Evolutionary conservation across 2,797 vertebrate genomes (phyloP).

Genomic region (Clarias laeviceps): DNA sequence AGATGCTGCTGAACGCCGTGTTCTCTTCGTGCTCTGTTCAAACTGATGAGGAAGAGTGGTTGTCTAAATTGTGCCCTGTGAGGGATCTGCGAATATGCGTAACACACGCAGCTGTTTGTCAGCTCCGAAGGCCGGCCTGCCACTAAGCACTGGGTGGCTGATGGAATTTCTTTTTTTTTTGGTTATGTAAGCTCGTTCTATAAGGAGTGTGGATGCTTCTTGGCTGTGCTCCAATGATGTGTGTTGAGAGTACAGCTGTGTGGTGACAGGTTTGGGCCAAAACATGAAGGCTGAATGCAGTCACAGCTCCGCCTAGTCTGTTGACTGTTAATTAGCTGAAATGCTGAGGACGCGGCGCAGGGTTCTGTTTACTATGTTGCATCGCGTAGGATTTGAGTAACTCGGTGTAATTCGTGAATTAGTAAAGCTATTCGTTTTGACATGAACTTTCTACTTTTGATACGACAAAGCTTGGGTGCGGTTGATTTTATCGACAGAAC

Average conservation of each 20-base stretch:
- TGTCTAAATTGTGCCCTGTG: conserved; percentile 45
- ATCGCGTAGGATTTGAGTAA: background rate
- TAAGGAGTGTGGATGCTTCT: conserved; percentile 9
- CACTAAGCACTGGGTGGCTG: conserved; percentile 15
- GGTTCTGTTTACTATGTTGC: background rate
- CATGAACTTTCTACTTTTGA: background rate
- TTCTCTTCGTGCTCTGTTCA: background rate
- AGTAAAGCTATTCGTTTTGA: background rate
- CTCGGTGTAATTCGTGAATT: background rate
- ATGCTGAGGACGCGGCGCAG: background rate
- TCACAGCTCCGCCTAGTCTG: conserved; percentile 3
- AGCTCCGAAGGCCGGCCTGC: background rate
- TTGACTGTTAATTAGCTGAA: conserved; percentile 21
- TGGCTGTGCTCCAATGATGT: conserved; percentile 16
- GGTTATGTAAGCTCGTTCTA: conserved; percentile 1
- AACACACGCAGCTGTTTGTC: conserved; percentile 40
- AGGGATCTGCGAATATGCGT: conserved; percentile 19
- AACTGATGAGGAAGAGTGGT: conserved; percentile 28
- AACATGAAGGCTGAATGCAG: conserved; percentile 14
- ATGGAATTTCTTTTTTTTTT: conserved; percentile 9
- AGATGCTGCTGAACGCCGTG: conserved; percentile 13
- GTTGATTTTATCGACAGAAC: background rate
- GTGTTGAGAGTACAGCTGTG: conserved; percentile 19
- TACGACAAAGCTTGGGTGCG: too few species aligned
- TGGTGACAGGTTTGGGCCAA: conserved; percentile 8